phyloP scores from a whole-genome alignment of 2,888 invertebrate genomes.

The Diachrysia chrysitis region DNA sequence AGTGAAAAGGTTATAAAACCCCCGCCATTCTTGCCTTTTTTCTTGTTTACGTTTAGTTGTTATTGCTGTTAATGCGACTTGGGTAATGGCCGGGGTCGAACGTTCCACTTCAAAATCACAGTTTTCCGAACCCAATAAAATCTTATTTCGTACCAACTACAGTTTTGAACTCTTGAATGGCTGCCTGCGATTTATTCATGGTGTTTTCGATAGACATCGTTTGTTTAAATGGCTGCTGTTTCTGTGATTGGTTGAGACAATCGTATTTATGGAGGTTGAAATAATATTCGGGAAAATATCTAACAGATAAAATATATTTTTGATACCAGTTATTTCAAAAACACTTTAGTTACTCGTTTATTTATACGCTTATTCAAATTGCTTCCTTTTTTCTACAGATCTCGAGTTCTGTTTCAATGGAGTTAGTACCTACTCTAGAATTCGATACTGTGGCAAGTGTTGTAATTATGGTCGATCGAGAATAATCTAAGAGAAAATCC shows the following conservation, averaged over 20 bases:
- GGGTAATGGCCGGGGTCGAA: slow-evolving; percentile 51
- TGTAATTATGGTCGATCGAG: no score
- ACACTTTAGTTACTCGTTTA: no score
- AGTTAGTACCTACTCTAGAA: no score
- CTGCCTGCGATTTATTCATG: slow-evolving; percentile 51
- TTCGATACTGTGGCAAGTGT: no score
- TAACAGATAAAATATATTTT: no score
- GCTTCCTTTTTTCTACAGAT: no score
- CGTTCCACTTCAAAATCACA: slow-evolving; percentile 50
- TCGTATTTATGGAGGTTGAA: slow-evolving; percentile 13
- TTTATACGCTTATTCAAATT: no score
- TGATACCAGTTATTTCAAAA: no score
- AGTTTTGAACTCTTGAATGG: slow-evolving; percentile 59
- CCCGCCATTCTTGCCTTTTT: slow-evolving; percentile 10
- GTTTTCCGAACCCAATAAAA: slow-evolving; percentile 59
- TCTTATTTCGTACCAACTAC: slow-evolving; percentile 59
- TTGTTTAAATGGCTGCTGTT: slow-evolving; percentile 8
- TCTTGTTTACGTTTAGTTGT: slow-evolving; percentile 37
- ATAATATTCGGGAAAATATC: background rate
- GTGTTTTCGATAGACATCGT: slow-evolving; percentile 44
- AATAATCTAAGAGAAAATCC: no score
- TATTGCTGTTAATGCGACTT: slow-evolving; percentile 41
- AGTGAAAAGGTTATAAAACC: background rate
- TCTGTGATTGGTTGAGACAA: slow-evolving; percentile 3
- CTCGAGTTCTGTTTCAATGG: no score